Percentiles rank a stretch among this genome's conserved stretches.
phyloP scores from a whole-genome alignment of 1,140 invertebrate species.

The Pantala flavescens region DNA sequence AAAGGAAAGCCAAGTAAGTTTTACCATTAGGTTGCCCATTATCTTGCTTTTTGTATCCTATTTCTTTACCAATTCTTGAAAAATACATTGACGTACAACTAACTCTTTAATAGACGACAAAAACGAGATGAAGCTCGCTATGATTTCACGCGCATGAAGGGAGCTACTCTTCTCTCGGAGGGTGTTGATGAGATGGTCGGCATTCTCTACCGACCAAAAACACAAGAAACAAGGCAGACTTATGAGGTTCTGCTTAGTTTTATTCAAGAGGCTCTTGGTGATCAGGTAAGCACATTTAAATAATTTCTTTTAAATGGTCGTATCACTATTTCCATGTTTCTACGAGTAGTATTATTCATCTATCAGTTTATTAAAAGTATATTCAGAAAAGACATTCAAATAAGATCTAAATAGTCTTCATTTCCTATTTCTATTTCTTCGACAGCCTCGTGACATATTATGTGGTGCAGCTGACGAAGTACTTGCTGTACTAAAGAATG shows the following conservation, averaged over 20 bases:
- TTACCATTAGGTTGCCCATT: neutral
- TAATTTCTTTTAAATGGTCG: neutral
- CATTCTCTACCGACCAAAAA: conserved; percentile 92
- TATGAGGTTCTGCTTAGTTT: conserved; percentile 94
- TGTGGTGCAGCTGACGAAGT: conserved; percentile 99
- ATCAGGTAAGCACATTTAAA: conserved; percentile 51
- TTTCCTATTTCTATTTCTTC: conserved; percentile 18
- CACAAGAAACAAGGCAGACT: conserved; percentile 92
- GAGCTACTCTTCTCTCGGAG: conserved; percentile 73
- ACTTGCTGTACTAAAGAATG: conserved; percentile 88
- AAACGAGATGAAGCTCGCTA: conserved; percentile 86
- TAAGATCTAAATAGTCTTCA: no score
- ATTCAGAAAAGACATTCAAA: no score
- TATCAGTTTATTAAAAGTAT: neutral
- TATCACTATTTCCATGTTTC: neutral
- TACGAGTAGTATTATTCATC: neutral
- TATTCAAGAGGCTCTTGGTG: conserved; percentile 94
- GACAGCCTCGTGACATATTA: conserved; percentile 79
- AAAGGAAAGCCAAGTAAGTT: conserved; percentile 81
- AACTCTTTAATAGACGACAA: conserved; percentile 48
- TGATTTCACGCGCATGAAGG: conserved; percentile 83
- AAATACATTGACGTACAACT: neutral
- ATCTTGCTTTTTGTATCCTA: conserved; percentile 16
- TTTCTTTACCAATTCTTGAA: conserved; percentile 11
- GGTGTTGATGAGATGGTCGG: conserved; percentile 87